Evolutionary conservation across 2,888 invertebrate genomes (phyloP).

Genomic region (Diadegma fenestrale): DNA sequence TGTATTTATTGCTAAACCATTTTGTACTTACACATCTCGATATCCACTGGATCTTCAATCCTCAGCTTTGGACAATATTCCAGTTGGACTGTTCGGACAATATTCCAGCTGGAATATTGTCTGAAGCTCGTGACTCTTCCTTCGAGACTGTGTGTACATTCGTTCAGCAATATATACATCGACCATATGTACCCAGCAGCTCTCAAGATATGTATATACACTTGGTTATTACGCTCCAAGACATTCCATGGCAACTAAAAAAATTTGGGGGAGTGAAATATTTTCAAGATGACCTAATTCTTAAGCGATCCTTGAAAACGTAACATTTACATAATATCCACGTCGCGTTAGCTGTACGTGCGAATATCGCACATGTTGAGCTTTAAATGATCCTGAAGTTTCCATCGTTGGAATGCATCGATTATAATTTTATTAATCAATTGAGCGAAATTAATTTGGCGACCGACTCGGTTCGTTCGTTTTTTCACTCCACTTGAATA

Average conservation of each 20-base stretch:
- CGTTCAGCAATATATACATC: conserved; percentile 8
- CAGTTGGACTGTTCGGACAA: conserved; percentile 28
- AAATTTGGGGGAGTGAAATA: not conserved
- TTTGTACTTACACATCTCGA: conserved; percentile 47
- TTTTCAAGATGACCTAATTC: not conserved
- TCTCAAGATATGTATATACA: not conserved
- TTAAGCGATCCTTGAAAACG: not conserved
- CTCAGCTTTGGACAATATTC: conserved; percentile 22
- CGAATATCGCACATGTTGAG: not conserved
- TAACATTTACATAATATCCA: not conserved
- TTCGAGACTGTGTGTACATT: conserved; percentile 19
- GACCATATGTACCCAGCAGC: conserved; percentile 34
- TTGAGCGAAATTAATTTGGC: not conserved
- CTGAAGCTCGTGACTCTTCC: conserved; percentile 52
- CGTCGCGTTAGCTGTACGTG: not conserved
- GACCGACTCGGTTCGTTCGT: not conserved
- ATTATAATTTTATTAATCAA: not conserved
- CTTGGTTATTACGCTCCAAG: not conserved
- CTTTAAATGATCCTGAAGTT: not conserved
- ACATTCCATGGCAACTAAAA: conserved; percentile 13
- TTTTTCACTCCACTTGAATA: not conserved
- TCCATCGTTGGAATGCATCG: too few relatives aligned
- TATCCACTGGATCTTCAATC: conserved; percentile 29
- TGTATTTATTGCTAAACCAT: conserved; percentile 15
- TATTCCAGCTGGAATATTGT: conserved; percentile 54